These are phyloP conservation scores for Gadus chalcogrammus DNA, from an alignment of 2,113 vertebrate genomes.

Conservation along the genomic window DNA sequence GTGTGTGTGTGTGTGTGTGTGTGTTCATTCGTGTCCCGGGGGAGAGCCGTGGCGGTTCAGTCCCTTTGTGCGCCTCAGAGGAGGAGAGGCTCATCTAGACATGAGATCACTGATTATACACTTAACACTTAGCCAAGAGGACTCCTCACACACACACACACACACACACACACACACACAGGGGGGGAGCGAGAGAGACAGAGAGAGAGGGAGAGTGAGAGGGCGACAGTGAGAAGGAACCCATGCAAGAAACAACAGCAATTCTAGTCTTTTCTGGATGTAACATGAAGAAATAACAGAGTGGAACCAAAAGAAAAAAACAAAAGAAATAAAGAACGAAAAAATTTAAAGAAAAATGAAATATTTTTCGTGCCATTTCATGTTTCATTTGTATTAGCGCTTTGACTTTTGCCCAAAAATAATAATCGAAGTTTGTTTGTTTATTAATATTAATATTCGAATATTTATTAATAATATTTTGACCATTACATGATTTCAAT, in stretches of 20 bases:
- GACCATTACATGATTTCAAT: too few species aligned
- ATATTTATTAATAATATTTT: too few species aligned
- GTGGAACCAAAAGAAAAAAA: slow-evolving; percentile 26
- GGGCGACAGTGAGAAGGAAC: slow-evolving; percentile 2
- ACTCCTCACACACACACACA: slow-evolving; percentile 35
- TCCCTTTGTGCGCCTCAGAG: slow-evolving; percentile 67
- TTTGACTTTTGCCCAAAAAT: too few species aligned
- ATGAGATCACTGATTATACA: slow-evolving; percentile 76
- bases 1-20: slow-evolving; percentile 17
- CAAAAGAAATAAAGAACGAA: slow-evolving; percentile 45
- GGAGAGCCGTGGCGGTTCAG: slow-evolving; percentile 63
- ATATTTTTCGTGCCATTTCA: too few species aligned
- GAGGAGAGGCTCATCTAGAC: slow-evolving; percentile 69
- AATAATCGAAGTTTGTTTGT: too few species aligned
- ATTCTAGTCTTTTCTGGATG: too few species aligned
- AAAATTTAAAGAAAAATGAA: neutral
- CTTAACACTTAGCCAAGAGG: slow-evolving; percentile 64
- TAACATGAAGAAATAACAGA: neutral
- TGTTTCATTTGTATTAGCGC: too few species aligned
- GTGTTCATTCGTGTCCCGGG: slow-evolving; percentile 65
- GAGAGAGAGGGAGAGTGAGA: slow-evolving; percentile 4
- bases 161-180: slow-evolving; percentile 1
- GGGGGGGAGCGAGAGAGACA: slow-evolving; percentile 46
- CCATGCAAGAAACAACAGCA: neutral
- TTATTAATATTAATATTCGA: too few species aligned